These are phyloP conservation scores for Stegastes partitus DNA, from an alignment of 2,113 vertebrate genomes.

Conservation along the genomic window DNA sequence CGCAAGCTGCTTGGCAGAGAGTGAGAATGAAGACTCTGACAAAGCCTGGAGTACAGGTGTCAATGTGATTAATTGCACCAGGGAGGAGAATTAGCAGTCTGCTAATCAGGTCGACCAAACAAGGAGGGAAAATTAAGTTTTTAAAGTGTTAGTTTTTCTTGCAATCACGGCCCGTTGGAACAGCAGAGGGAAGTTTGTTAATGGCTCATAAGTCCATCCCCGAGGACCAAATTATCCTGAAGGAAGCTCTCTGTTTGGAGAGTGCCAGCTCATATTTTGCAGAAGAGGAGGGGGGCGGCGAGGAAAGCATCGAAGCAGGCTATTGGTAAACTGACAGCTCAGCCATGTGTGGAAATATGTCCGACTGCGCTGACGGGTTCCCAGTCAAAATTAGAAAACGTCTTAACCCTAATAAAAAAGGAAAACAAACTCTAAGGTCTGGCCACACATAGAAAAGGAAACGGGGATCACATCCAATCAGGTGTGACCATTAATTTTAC, in stretches of 20 bases:
- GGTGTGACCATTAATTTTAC: slow-evolving; percentile 83
- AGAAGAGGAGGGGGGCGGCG: slow-evolving; percentile 28
- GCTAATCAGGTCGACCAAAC: slow-evolving; percentile 84
- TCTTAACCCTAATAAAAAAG: slow-evolving; percentile 78
- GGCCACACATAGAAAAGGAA: slow-evolving; percentile 87
- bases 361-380: slow-evolving; percentile 39
- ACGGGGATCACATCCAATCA: slow-evolving; percentile 85
- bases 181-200: slow-evolving; percentile 79
- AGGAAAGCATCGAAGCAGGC: not conserved
- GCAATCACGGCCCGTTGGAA: slow-evolving; percentile 63
- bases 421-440: slow-evolving; percentile 80
- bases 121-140: slow-evolving; percentile 78
- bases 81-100: slow-evolving; percentile 81
- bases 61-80: slow-evolving; percentile 82
- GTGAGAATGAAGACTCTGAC: slow-evolving; percentile 40
- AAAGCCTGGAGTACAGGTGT: slow-evolving; percentile 71
- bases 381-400: slow-evolving; percentile 32
- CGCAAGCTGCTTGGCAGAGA: slow-evolving; percentile 29
- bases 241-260: slow-evolving; percentile 77
- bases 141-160: slow-evolving; percentile 83
- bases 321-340: slow-evolving; percentile 51
- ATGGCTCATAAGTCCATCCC: slow-evolving; percentile 79
- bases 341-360: slow-evolving; percentile 42
- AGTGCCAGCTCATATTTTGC: slow-evolving; percentile 71
- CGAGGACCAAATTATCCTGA: slow-evolving; percentile 77